phyloP scores from a whole-genome alignment of 2,888 invertebrate species.

The Phortica magna region DNA sequence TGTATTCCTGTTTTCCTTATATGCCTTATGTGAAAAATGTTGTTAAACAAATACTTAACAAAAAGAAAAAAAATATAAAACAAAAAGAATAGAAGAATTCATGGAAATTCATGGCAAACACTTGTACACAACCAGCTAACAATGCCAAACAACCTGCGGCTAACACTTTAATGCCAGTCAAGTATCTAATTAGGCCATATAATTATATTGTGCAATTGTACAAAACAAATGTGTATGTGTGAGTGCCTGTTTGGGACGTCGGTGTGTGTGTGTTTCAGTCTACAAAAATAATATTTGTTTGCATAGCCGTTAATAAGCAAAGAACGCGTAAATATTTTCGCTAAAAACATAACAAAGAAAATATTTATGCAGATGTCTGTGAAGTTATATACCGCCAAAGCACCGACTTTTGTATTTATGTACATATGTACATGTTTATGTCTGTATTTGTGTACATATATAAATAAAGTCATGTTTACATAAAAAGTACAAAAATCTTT shows the following conservation, averaged over 20 bases:
- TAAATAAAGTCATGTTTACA: background rate
- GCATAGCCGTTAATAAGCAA: slow-evolving; percentile 31
- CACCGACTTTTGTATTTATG: background rate
- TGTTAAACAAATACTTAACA: background rate
- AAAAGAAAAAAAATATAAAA: background rate
- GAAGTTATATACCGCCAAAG: background rate
- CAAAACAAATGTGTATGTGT: background rate
- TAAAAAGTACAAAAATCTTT: background rate
- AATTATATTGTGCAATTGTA: slow-evolving; percentile 46
- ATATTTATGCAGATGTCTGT: slow-evolving; percentile 28
- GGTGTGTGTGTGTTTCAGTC: too few species aligned
- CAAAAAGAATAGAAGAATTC: background rate
- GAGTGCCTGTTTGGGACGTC: background rate
- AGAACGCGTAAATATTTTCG: slow-evolving; percentile 29
- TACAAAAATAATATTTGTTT: slow-evolving; percentile 52
- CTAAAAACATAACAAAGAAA: slow-evolving; percentile 30
- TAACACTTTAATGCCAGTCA: slow-evolving; percentile 13
- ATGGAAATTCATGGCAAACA: background rate
- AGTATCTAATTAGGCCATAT: slow-evolving; percentile 42
- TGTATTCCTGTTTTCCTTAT: too few species aligned
- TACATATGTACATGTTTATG: background rate
- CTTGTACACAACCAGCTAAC: background rate
- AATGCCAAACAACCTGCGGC: slow-evolving; percentile 27
- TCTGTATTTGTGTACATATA: background rate
- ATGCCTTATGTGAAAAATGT: too few species aligned